Conservation (phyloP, 2,888 invertebrate genomes). For the Deroplatys truncata region DNA sequence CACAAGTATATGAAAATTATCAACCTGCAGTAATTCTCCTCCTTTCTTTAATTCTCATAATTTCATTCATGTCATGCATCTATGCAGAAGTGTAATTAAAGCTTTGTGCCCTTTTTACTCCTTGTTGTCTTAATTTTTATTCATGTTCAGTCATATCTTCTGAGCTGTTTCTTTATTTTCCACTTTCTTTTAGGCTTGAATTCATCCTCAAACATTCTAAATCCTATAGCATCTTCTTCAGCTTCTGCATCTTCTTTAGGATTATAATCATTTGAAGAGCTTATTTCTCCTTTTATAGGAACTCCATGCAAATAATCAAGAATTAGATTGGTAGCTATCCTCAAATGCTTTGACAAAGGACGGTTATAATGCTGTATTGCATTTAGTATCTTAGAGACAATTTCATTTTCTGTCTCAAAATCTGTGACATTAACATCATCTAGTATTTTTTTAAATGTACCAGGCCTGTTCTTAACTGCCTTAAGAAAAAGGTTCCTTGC, state of each 20-base stretch:
- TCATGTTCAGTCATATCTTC: neutral
- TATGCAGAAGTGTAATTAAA: too few species aligned
- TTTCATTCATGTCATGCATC: too few species aligned
- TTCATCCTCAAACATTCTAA: neutral
- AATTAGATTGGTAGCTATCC: neutral
- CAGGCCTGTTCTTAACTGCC: slow-evolving; percentile 1
- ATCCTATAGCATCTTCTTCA: neutral
- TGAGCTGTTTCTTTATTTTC: neutral
- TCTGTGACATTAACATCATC: neutral
- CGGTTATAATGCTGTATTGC: neutral
- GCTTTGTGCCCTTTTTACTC: too few species aligned
- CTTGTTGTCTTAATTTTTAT: neutral
- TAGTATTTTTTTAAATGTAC: slow-evolving; percentile 2
- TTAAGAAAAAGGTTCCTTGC: slow-evolving; percentile 5
- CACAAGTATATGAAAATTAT: too few species aligned
- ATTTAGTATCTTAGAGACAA: neutral
- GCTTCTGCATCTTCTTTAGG: neutral
- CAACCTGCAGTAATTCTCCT: too few species aligned
- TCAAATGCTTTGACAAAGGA: neutral
- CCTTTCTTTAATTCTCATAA: too few species aligned
- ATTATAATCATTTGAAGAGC: neutral
- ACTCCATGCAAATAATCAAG: neutral
- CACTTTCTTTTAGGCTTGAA: neutral
- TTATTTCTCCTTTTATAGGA: neutral
- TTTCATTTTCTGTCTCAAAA: neutral